Base-by-base conservation (phyloP, 1,140 invertebrate genomes). In the Pomacea maculata region DNA sequence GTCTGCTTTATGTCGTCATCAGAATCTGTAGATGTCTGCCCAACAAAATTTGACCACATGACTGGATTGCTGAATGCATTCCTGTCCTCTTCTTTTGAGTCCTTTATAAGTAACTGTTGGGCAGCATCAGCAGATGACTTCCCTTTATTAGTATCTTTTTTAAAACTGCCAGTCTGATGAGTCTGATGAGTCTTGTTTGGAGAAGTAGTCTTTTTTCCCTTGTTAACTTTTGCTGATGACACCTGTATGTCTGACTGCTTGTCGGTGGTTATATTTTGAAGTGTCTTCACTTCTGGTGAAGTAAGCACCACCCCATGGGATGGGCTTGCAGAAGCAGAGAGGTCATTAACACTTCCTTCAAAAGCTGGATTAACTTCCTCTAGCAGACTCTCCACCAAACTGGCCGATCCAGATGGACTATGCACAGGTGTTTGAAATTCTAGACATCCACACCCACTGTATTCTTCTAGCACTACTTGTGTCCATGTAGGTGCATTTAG, bases 31-130 rank as follows among this genome's bases (percentile, higher is more conserved):
- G 73, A 61, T 55, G 78, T 67, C 65, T 82, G 81, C 10, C 81
- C 81, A 61, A 84, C 74, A 82, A 84, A 84, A 54, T 74, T 80
- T 3, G 83, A 84, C 80, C 80, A 82, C 21, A 82, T 68, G 64
- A 74, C 73, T 68, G 81, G 81, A 74, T 82, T 82, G 74, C 70
- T 70, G 73, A 82, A 82, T 9, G 78, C 81, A 54, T 57, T 65
- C 15, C 75, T 54, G 45, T 65, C 54, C 29, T 80, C 73, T 12
- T 81, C 75, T 25, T 54, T 72, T 10, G 55, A 55, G 45, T 77
- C 63, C 17, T 63, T 64, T 54, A 77, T 81, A 10, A 78, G 75
- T 29, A 78, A 61, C 76, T 78, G 54, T 10, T 77, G 75, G 25
- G 74, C 65, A 54, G 80, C 61, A 55, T 81, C 80, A 2, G n/a